Conservation (phyloP, 2,797 vertebrate species). For the Gallinago stenura region DNA sequence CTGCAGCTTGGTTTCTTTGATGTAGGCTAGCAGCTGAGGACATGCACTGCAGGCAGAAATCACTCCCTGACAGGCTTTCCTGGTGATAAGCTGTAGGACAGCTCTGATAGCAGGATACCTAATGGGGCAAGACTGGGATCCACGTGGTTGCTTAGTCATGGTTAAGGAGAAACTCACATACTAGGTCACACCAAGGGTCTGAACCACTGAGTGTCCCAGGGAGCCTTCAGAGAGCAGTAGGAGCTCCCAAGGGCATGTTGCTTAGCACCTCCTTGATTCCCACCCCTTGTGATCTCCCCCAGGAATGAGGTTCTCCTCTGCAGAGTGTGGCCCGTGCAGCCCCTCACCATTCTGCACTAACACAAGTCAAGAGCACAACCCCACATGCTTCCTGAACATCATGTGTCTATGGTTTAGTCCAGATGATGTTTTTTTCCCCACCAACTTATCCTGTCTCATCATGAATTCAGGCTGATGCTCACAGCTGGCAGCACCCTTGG, state of each 20-base stretch:
- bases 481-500: not conserved
- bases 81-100: not conserved
- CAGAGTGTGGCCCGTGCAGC: rapidly evolving
- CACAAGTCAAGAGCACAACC: not conserved
- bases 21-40: not conserved
- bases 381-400: not conserved
- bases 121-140: not conserved
- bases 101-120: not conserved
- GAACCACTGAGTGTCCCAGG: not conserved
- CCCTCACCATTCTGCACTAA: not conserved
- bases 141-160: not conserved
- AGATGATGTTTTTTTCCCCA: not conserved
- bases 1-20: not conserved
- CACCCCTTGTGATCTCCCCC: not conserved
- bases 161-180: not conserved
- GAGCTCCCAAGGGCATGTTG: not conserved
- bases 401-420: not conserved
- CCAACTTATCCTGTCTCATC: not conserved
- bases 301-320: not conserved
- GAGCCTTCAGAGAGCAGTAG: not conserved
- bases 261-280: not conserved
- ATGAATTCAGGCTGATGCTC: not conserved
- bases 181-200: not conserved
- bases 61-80: not conserved
- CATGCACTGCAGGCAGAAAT: not conserved